Conservation (phyloP, 2,113 vertebrate species). For the Lagenorhynchus albirostris region DNA sequence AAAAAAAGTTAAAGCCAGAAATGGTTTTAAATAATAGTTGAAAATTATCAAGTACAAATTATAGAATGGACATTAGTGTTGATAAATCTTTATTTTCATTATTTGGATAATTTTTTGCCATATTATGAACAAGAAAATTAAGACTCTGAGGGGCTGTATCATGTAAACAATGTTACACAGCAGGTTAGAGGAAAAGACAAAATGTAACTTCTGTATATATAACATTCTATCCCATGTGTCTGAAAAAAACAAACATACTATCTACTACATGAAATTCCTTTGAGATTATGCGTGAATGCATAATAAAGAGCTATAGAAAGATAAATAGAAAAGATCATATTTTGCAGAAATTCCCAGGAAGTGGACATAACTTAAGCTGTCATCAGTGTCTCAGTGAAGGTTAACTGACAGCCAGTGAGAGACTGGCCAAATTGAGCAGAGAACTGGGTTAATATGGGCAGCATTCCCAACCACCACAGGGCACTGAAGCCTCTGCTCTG, state of each 20-base stretch:
- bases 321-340: background rate
- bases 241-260: background rate
- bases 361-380: rapidly evolving
- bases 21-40: background rate
- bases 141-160: background rate
- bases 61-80: background rate
- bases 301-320: background rate
- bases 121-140: background rate
- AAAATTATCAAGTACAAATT: constrained; percentile 11
- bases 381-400: background rate
- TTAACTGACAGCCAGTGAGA: background rate
- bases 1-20: background rate
- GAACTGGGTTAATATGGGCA: background rate
- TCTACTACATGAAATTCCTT: background rate
- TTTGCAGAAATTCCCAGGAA: background rate
- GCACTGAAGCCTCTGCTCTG: background rate
- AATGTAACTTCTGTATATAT: background rate
- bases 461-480: no score
- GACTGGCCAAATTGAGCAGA: background rate
- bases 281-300: background rate
- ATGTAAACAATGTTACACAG: background rate
- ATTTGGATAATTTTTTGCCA: background rate
- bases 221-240: background rate
- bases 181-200: background rate
- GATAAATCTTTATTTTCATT: background rate